These are phyloP conservation scores for Helleia helle DNA, from an alignment of 2,888 invertebrate genomes.

Conservation along the genomic window DNA sequence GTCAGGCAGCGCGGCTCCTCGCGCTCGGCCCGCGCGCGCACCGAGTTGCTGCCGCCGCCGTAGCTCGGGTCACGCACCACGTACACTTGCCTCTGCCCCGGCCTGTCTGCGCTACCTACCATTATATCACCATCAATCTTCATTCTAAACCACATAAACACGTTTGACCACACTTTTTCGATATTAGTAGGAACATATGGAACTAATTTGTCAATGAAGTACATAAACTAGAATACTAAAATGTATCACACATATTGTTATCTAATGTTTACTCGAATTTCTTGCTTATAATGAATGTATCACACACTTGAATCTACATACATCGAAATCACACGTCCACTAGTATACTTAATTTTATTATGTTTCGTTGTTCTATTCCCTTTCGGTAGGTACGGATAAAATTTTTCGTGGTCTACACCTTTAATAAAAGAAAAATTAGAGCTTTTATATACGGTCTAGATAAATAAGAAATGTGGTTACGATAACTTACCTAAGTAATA, in stretches of 20 bases:
- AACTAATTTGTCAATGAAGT: conserved; percentile 15
- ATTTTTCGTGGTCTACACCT: conserved; percentile 56
- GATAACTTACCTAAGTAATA: conserved; percentile 74
- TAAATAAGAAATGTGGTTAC: neutral
- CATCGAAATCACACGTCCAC: neutral
- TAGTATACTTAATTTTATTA: conserved; percentile 66
- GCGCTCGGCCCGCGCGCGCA: conserved; percentile 65
- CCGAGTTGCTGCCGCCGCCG: conserved; percentile 70
- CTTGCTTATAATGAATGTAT: no score
- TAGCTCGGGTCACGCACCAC: conserved; percentile 85
- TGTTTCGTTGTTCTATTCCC: conserved; percentile 54
- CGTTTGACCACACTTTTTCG: no score
- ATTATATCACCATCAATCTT: conserved; percentile 11
- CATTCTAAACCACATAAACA: no score
- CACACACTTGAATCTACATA: no score
- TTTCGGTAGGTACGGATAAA: conserved; percentile 50
- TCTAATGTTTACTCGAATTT: no score
- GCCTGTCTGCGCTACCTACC: conserved; percentile 86
- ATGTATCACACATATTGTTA: no score
- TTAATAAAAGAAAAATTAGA: conserved; percentile 36
- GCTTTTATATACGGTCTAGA: no score
- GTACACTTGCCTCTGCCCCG: conserved; percentile 91
- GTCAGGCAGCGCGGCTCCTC: conserved; percentile 89
- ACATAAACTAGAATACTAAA: no score
- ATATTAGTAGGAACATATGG: conserved; percentile 3